A percentile compares a stretch with the other conserved stretches of the same genome.
phyloP scores from a whole-genome alignment of 1,140 invertebrate species.

The Vanessa atalanta region DNA sequence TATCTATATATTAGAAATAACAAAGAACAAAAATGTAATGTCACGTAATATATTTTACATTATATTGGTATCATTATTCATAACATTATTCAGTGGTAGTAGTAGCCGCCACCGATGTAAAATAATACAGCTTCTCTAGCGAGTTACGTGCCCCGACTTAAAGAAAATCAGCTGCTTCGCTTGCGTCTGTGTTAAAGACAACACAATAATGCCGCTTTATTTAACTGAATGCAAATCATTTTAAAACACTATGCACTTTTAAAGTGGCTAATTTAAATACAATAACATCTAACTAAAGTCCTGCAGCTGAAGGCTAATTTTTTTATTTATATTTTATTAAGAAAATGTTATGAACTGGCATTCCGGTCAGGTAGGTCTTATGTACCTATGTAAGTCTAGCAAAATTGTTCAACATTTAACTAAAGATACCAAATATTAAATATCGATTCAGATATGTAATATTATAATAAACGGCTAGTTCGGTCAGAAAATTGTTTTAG shows the following conservation, averaged over 20 bases:
- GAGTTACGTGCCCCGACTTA: constrained; percentile 50
- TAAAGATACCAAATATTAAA: too few relatives aligned
- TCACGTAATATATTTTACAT: background rate
- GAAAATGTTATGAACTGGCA: too few relatives aligned
- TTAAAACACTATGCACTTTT: constrained; percentile 15
- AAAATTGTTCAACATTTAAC: too few relatives aligned
- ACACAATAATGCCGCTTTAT: constrained; percentile 9
- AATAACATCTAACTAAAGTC: too few relatives aligned
- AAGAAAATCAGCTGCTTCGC: constrained; percentile 26
- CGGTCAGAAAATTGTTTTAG: too few relatives aligned
- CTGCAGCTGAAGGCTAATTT: too few relatives aligned
- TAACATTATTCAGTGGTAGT: constrained; percentile 18
- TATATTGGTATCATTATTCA: background rate
- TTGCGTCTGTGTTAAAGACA: constrained; percentile 1
- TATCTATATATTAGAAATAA: background rate
- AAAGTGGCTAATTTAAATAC: background rate
- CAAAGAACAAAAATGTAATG: too few relatives aligned
- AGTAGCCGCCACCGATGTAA: constrained; percentile 45
- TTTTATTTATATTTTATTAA: too few relatives aligned
- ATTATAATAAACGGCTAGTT: too few relatives aligned
- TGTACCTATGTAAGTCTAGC: too few relatives aligned
- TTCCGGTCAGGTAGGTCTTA: too few relatives aligned
- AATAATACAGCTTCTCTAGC: constrained; percentile 54
- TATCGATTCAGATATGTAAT: too few relatives aligned
- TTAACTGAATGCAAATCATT: constrained; percentile 40